Conservation (phyloP, 2,113 vertebrate genomes). For the Nyctibius bracteatus region DNA sequence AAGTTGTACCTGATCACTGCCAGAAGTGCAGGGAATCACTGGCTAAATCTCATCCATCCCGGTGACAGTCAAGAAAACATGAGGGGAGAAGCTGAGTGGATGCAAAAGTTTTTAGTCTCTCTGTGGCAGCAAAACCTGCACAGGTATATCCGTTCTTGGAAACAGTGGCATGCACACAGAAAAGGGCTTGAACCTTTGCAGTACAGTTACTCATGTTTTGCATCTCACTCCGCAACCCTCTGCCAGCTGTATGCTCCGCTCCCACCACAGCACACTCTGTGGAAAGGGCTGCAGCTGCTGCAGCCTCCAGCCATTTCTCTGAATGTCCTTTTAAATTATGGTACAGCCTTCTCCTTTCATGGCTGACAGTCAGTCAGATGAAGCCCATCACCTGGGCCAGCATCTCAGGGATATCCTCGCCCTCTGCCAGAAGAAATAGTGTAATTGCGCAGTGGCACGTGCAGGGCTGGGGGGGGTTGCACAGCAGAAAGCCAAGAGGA, state of each 20-base stretch:
- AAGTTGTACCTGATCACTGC: neutral
- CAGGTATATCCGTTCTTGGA: neutral
- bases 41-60: neutral
- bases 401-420: neutral
- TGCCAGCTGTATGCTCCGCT: neutral
- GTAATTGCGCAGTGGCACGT: accelerated
- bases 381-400: neutral
- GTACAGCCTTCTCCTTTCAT: neutral
- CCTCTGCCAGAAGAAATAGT: neutral
- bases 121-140: neutral
- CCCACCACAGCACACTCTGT: neutral
- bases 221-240: neutral
- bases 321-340: neutral
- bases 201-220: neutral
- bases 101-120: neutral
- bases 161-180: neutral
- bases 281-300: neutral
- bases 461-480: neutral
- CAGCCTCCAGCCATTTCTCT: neutral
- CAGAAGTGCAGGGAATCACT: neutral
- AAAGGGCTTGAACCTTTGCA: neutral
- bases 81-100: neutral
- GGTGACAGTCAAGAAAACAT: neutral
- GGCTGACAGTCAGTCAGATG: neutral
- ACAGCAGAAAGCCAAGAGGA: neutral